Base-by-base conservation (phyloP, 2,888 invertebrate species). In the Lepidocyrtoides sp. region DNA sequence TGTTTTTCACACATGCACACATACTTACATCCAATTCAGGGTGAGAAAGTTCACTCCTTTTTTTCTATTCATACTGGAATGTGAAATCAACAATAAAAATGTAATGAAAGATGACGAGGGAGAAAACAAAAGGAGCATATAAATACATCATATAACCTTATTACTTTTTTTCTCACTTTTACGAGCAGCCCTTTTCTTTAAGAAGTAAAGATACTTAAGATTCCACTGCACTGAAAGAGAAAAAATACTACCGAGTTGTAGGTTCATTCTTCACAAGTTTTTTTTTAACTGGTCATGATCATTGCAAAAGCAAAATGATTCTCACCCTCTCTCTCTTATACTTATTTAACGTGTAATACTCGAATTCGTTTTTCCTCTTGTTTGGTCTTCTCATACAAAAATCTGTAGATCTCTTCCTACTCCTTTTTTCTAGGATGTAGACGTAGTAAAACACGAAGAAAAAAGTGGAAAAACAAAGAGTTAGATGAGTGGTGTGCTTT, bases 181-280 rank as follows among this genome's bases (percentile, higher is more conserved):
- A 4, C 41, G 7, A 63, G n/a, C 63, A 51, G 77, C 44, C 26
- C 3, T 77, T 8, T 14, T 82, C 23, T 36, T 82, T 82, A 82
- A 60, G 75, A 41, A 44, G 41, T 63, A 63, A 84, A 51, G 66
- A 84, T 54, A 84, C 84, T 84, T 69, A 84, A 84, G 84, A 84
- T 84, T 84, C 84, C 54, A 12, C 69, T 44, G 69, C 17, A 69
- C n/a, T n/a, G n/a, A n/a, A n/a, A n/a, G n/a, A n/a, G n/a, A n/a
- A n/a, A n/a, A n/a, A 29, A 17, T 72, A 20, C 17, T 23, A 72
- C 20, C 12, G 44, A 75, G 44, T 48, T 26, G 26, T 32, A 2
- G 75, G 26, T 23, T 48, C 14, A 51, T 84, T 85, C 75, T 41
- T 85, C 17, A n/a, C n/a, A 7, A 75, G 54, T 23, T 75, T 54